Base-by-base conservation (phyloP, 30 jellyfish, hydroid and myxozoan genomes). In the Hydractinia echinata region DNA sequence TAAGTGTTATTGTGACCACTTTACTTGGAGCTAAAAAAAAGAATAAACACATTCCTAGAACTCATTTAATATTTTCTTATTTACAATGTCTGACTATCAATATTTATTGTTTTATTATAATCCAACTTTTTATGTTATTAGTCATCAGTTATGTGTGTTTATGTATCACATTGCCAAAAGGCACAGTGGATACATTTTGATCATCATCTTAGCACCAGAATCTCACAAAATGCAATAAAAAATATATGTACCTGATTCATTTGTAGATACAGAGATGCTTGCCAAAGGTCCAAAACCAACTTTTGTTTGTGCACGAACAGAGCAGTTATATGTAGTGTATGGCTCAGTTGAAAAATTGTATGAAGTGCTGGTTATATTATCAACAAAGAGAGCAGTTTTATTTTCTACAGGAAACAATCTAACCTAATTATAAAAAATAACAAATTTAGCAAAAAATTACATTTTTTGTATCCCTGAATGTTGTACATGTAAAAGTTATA, bases 261-360 rank as follows among this genome's bases (percentile, higher is more conserved):
- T 44, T 64, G 74, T 64, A 6, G 5, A n/a, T 6, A 64, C 74
- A n/a, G 19, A 6, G 51, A 7, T 13, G 51, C 8, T 64, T 7
- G 9, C 74, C 19, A 7, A n/a, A n/a, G 74, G 74, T 6, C 74
- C 74, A 13, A n/a, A 64, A 64, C 74, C 74, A 64, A 64, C 18
- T 13, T 1, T 64, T 13, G 74, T 64, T 64, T 44, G 39, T 6
- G 74, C 74, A 64, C 74, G 74, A 64, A 64, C 18, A n/a, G 74
- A 64, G 19, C 2, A 1, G 7, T 44, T 64, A 51, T 64, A 64
- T 13, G 39, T 44, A 6, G n/a, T 64, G 10, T n/a, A 64, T 13
- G 74, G 74, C 7, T 13, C 74, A 64, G 9, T 51, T n/a, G 74
- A 64, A n/a, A 64, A n/a, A 64, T 64, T 64, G 16, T 64, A 6